phyloP scores from a whole-genome alignment of 2,797 vertebrate species.

The Spinus pinus region DNA sequence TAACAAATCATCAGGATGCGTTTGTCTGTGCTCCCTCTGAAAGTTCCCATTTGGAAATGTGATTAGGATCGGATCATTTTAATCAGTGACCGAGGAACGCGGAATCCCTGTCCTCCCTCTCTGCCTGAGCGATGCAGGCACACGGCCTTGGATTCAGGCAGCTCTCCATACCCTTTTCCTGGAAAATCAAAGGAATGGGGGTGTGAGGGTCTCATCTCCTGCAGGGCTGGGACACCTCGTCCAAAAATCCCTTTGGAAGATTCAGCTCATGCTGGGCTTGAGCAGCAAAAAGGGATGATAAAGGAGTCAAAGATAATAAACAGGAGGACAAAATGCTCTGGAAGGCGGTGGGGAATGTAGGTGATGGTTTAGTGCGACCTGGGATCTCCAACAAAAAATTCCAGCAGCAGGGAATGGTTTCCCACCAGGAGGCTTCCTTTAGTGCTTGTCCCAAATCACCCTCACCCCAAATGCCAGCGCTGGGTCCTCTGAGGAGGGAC shows the following conservation, averaged over 20 bases:
- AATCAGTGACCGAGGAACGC: neutral
- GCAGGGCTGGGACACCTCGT: neutral
- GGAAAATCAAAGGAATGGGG: neutral
- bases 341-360: neutral
- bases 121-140: neutral
- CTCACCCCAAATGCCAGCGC: neutral
- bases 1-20: slow-evolving; percentile 33
- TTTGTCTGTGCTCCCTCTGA: neutral
- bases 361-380: neutral
- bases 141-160: neutral
- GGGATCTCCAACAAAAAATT: neutral
- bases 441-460: neutral
- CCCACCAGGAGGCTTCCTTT: neutral
- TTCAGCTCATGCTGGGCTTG: neutral
- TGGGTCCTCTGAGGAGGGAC: neutral
- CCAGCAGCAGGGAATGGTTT: neutral
- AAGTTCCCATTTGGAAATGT: neutral
- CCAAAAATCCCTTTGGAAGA: neutral
- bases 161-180: neutral
- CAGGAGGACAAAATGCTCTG: neutral
- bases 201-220: neutral
- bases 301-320: neutral
- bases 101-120: neutral
- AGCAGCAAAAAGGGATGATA: neutral
- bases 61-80: slow-evolving; percentile 31